These are phyloP conservation scores for Arbacia lixula DNA, from an alignment of 53 echinoderm and acorn worm species.

Conservation along the genomic window DNA sequence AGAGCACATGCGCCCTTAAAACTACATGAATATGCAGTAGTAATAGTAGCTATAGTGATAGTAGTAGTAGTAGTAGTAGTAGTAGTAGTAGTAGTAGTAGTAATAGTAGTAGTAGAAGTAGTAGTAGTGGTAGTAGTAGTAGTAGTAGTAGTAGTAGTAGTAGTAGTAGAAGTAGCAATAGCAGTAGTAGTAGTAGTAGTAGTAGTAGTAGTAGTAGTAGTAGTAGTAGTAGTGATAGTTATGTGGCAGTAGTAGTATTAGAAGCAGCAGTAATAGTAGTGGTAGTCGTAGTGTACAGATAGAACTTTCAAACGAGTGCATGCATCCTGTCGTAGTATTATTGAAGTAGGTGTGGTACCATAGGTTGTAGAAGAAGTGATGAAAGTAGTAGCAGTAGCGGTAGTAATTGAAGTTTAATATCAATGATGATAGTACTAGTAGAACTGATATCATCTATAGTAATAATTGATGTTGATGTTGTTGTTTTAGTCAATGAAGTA, in stretches of 20 bases:
- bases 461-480: neutral
- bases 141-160: neutral
- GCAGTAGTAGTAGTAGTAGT: neutral
- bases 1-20: too few relatives aligned
- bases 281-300: neutral
- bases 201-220: slow-evolving; percentile 26
- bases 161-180: neutral
- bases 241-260: neutral
- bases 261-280: neutral
- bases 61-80: slow-evolving; percentile 1
- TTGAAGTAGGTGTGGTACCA: too few relatives aligned
- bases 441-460: too few relatives aligned
- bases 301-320: too few relatives aligned
- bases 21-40: too few relatives aligned
- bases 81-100: neutral
- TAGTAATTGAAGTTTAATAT: neutral
- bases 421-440: neutral
- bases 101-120: neutral
- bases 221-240: slow-evolving; percentile 24
- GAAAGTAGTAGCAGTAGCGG: too few relatives aligned
- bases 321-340: too few relatives aligned
- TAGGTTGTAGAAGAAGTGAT: too few relatives aligned
- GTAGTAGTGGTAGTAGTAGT: neutral
- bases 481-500: neutral
- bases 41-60: neutral